Evolutionary conservation across 1,140 invertebrate species (phyloP), one percentile per base, ranked within the genome.

Genomic region (Musca domestica): DNA sequence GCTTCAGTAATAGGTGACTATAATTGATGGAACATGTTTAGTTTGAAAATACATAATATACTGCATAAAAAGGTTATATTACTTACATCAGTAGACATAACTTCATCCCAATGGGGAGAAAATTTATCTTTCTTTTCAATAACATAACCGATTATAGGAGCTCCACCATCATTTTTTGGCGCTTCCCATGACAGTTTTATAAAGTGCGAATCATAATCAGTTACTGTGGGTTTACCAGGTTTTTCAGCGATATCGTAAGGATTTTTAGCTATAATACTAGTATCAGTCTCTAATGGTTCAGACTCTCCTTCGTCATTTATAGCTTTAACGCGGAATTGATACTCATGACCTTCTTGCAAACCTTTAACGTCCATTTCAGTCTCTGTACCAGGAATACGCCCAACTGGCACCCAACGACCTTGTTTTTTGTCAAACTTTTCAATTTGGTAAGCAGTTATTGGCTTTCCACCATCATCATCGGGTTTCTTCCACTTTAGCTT

Each of bases 291-390:
- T 56, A 99, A 80, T 20, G 96, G 95, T 75, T 99, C 96, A 22
- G 95, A 97, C 84, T 97, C 95, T 3, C 98, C 98, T 84, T 99
- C 95, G 63, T 96, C 94, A 77, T 99, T 99, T 52, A 98, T 88
- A n/a, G 98, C 97, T 78, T 93, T 96, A 0, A 99, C 96, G 71
- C 96, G 88, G 86, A 98, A 99, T 82, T 96, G 90, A 83, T 99
- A 99, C 75, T 96, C 92, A 78, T 98, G 94, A 20, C 95, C 95
- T 81, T 96, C 94, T 76, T 92, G 90, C 52, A 98, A 86, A 54
- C 95, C 95, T 76, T 93, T 94, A 30, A 98, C 88, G 72, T 96
- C 93, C 87, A 94, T 90, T 83, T 95, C 93, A 0, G 93, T 91
- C 73, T 95, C 92, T 72, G 88, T 88, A 61, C 74, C 77, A 64